A percentile compares a stretch with the other conserved stretches of the same genome.
Conservation (phyloP, 2,797 vertebrate genomes). For the Acrocephalus scirpaceus region DNA sequence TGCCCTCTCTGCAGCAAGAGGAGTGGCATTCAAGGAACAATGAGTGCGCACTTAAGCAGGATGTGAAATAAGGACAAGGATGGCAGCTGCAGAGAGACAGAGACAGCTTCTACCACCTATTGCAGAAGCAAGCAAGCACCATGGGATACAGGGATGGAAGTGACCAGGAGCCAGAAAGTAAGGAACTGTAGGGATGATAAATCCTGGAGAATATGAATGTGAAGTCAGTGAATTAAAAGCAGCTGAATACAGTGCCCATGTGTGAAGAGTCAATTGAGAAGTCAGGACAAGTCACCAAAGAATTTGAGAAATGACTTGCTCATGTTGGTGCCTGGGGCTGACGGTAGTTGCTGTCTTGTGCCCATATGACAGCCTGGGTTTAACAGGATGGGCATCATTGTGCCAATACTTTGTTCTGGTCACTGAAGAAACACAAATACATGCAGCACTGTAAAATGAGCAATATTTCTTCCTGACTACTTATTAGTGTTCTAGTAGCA, state of each 20-base stretch:
- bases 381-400: neutral
- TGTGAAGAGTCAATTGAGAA: neutral
- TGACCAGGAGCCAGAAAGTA: neutral
- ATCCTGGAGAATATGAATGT: neutral
- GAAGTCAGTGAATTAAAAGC: neutral
- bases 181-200: neutral
- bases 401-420: neutral
- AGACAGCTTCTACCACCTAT: neutral
- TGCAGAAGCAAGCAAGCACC: neutral
- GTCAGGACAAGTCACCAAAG: neutral
- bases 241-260: neutral
- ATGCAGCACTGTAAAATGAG: neutral
- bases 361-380: neutral
- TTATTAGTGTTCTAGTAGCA: neutral
- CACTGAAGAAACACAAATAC: neutral
- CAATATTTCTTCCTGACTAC: neutral
- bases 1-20: neutral
- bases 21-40: neutral
- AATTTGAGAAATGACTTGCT: neutral
- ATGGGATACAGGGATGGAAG: neutral
- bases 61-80: neutral
- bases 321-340: neutral
- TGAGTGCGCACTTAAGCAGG: neutral
- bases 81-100: neutral
- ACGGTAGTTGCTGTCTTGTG: neutral